These are phyloP conservation scores for Rhyacophila brunnea DNA, from an alignment of 1,140 invertebrate genomes.

Conservation along the genomic window DNA sequence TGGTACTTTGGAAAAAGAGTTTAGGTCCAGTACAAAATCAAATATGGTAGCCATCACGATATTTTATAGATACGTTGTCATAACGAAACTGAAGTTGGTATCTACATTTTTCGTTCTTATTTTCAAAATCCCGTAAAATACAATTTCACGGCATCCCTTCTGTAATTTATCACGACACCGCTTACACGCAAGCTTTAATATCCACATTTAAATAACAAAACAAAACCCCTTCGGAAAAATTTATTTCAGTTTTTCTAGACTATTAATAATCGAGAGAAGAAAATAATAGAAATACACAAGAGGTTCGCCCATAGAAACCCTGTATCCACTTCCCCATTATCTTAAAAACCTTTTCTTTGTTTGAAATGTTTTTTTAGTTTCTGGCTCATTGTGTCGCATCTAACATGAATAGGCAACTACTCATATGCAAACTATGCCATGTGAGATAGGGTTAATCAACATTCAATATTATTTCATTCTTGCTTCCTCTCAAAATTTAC, in stretches of 20 bases:
- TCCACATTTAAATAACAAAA: slow-evolving; percentile 35
- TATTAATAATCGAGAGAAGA: slow-evolving; percentile 29
- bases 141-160: slow-evolving; percentile 10
- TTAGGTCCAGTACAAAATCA: too few relatives aligned
- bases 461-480: too few relatives aligned
- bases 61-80: too few relatives aligned
- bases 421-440: slow-evolving; percentile 12
- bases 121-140: neutral
- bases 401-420: slow-evolving; percentile 2
- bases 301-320: slow-evolving; percentile 8
- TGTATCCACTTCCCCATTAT: slow-evolving; percentile 25
- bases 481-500: too few relatives aligned
- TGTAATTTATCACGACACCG: slow-evolving; percentile 28
- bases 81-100: too few relatives aligned
- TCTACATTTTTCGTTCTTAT: too few relatives aligned
- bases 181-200: slow-evolving; percentile 24
- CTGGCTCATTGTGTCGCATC: slow-evolving; percentile 14
- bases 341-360: slow-evolving; percentile 10
- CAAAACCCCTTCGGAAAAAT: slow-evolving; percentile 10
- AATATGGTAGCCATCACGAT: too few relatives aligned
- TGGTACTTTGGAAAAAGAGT: too few relatives aligned
- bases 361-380: slow-evolving; percentile 11
- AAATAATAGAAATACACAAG: slow-evolving; percentile 13
- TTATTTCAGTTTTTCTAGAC: slow-evolving; percentile 15
- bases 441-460: neutral